phyloP scores from a whole-genome alignment of 2,888 invertebrate species.

The Archips xylosteana region DNA sequence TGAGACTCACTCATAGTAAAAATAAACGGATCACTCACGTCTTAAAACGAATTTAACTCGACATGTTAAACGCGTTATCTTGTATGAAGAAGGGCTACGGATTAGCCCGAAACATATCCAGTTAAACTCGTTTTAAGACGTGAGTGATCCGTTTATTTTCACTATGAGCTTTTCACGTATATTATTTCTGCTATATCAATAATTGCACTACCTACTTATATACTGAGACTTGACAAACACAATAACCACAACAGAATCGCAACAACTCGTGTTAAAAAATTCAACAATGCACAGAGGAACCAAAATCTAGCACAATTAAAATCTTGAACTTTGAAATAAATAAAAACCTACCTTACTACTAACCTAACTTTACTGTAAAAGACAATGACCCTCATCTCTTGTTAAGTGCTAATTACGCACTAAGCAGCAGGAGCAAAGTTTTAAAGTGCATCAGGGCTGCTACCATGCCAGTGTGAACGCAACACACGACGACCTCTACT shows the following conservation, averaged over 20 bases:
- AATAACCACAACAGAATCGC: too few relatives aligned
- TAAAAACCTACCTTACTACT: neutral
- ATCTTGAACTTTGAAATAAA: neutral
- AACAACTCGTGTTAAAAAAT: too few relatives aligned
- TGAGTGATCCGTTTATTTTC: neutral
- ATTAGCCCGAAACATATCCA: too few relatives aligned
- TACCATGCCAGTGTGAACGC: conserved; percentile 41
- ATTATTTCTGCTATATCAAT: neutral
- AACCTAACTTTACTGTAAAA: neutral
- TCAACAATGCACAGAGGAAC: neutral
- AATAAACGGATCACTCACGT: too few relatives aligned
- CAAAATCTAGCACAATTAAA: neutral
- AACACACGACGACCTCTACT: conserved; percentile 50
- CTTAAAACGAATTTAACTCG: too few relatives aligned
- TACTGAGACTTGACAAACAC: neutral
- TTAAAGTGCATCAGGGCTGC: conserved; percentile 46
- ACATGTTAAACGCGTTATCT: too few relatives aligned
- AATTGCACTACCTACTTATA: neutral
- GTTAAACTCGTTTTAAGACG: too few relatives aligned
- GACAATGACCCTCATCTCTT: conserved; percentile 32
- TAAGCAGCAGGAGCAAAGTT: conserved; percentile 36
- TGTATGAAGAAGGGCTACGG: too few relatives aligned
- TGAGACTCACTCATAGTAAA: too few relatives aligned
- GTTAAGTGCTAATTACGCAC: conserved; percentile 39
- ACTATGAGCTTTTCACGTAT: neutral